Percentiles rank a stretch among this genome's conserved stretches.
phyloP scores from a whole-genome alignment of 2,113 vertebrate species.

The Macrotis lagotis region DNA sequence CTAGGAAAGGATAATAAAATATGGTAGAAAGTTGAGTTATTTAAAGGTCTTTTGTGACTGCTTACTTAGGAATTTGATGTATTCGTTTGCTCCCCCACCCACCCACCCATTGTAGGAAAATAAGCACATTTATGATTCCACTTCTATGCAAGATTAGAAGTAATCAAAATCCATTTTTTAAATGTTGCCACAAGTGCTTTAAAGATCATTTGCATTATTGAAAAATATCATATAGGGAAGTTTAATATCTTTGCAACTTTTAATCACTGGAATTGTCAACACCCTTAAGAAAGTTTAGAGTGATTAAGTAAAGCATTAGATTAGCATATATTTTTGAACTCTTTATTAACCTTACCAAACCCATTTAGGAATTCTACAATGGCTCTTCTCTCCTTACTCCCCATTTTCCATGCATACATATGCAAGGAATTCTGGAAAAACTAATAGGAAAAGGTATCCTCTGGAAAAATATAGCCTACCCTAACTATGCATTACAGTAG shows the following conservation, averaged over 20 bases:
- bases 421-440: conserved; percentile 41
- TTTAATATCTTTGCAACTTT: conserved; percentile 82
- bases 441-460: background rate
- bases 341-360: conserved; percentile 55
- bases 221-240: conserved; percentile 75
- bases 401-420: background rate
- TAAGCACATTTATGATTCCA: conserved; percentile 80
- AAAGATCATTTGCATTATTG: conserved; percentile 80
- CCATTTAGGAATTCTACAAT: background rate
- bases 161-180: conserved; percentile 83
- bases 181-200: conserved; percentile 76
- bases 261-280: conserved; percentile 75
- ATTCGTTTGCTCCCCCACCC: conserved; percentile 80
- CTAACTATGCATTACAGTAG: conserved; percentile 41
- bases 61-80: conserved; percentile 83
- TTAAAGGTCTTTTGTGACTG: conserved; percentile 89
- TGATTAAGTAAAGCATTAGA: conserved; percentile 59
- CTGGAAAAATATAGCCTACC: conserved; percentile 22
- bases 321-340: conserved; percentile 55
- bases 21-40: conserved; percentile 86
- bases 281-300: conserved; percentile 77
- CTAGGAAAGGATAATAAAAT: conserved; percentile 87
- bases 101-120: conserved; percentile 78
- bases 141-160: conserved; percentile 81
- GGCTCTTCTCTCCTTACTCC: background rate